Evolutionary conservation across 2,888 invertebrate genomes (phyloP).

Genomic region (Conomelus anceps): DNA sequence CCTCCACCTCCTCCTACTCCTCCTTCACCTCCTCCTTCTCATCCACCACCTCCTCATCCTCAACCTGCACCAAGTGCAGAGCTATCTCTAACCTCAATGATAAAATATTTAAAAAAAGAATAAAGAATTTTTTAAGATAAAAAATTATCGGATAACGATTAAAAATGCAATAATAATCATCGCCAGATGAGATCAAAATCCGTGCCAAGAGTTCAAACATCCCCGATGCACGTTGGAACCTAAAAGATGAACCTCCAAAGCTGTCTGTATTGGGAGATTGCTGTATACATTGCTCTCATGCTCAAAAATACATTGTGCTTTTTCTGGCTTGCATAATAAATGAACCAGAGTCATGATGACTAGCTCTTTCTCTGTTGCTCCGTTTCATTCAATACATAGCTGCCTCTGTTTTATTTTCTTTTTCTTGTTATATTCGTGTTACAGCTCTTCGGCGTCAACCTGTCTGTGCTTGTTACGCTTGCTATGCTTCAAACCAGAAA

Average conservation of each 20-base stretch:
- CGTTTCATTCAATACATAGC: neutral
- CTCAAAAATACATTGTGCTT: neutral
- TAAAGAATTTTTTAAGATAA: too few species aligned
- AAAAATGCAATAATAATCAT: too few species aligned
- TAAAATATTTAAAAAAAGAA: too few species aligned
- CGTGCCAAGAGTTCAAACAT: too few species aligned
- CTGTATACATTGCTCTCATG: neutral
- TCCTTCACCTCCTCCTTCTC: too few species aligned
- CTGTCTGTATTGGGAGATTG: neutral
- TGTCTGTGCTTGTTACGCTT: slow-evolving; percentile 11
- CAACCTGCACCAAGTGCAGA: too few species aligned
- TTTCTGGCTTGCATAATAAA: neutral
- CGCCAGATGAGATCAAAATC: too few species aligned
- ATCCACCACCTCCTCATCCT: too few species aligned
- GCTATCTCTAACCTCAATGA: too few species aligned
- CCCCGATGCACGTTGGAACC: neutral
- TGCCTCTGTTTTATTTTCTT: neutral
- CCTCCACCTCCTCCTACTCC: too few species aligned
- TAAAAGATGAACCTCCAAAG: neutral
- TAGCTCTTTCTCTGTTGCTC: neutral
- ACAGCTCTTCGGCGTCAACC: neutral
- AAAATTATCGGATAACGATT: too few species aligned
- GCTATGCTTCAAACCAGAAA: slow-evolving; percentile 16
- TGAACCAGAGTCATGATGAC: neutral
- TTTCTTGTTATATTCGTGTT: too few species aligned